Conservation (phyloP, 2,888 invertebrate genomes). For the Drosophila flavopinicola region DNA sequence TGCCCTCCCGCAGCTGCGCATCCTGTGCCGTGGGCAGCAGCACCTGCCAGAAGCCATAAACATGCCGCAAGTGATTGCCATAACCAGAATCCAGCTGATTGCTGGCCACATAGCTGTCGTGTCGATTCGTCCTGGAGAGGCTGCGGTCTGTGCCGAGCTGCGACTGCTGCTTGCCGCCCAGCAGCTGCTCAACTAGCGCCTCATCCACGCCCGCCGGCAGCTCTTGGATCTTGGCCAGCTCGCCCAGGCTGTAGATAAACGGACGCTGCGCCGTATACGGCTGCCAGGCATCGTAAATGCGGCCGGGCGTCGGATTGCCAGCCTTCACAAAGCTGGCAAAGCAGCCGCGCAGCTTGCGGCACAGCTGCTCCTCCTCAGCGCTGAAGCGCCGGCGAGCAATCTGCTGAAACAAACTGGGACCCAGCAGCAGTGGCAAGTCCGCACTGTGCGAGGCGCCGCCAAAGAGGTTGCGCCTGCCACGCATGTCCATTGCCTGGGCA, state of each 20-base stretch:
- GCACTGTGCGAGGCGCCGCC: conserved; percentile 88
- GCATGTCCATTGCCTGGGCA: conserved; percentile 84
- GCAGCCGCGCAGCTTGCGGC: conserved; percentile 85
- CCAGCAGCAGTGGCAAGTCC: conserved; percentile 88
- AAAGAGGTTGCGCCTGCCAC: conserved; percentile 83
- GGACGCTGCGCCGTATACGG: conserved; percentile 85
- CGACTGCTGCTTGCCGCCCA: conserved; percentile 52
- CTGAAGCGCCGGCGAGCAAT: conserved; percentile 87
- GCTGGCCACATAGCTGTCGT: conserved; percentile 62
- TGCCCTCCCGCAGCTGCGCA: conserved; percentile 36
- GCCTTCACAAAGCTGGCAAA: conserved; percentile 86
- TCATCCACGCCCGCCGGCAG: conserved; percentile 59
- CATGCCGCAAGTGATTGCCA: conserved; percentile 79
- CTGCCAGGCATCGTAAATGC: conserved; percentile 86
- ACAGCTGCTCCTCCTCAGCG: conserved; percentile 86
- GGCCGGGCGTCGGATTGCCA: conserved; percentile 86
- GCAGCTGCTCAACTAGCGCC: conserved; percentile 76
- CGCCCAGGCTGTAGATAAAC: conserved; percentile 82
- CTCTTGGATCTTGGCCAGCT: conserved; percentile 43
- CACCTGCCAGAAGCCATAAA: conserved; percentile 83
- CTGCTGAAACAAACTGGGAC: conserved; percentile 88
- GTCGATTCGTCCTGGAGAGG: conserved; percentile 73
- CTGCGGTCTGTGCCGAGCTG: conserved; percentile 42
- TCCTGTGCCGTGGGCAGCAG: conserved; percentile 76
- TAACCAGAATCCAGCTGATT: conserved; percentile 79